Evolutionary conservation across 2,888 invertebrate species (phyloP).

Genomic region (Meghimatium bilineatum): DNA sequence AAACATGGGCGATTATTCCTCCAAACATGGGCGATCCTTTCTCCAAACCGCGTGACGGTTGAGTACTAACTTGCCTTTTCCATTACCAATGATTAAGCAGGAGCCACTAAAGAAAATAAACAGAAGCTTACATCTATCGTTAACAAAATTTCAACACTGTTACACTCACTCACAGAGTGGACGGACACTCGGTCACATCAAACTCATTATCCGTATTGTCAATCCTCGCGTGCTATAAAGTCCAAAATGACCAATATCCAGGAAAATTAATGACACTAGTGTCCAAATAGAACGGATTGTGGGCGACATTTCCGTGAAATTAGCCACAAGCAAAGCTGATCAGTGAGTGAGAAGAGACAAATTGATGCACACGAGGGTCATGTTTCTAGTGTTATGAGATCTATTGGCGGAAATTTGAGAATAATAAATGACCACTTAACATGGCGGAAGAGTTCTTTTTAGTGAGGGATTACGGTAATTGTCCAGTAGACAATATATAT

Average conservation of each 20-base stretch:
- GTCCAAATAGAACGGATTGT: slow-evolving; percentile 21
- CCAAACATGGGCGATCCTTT: no score
- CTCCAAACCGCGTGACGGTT: no score
- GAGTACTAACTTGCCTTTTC: no score
- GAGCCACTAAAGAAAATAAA: no score
- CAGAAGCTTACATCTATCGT: no score
- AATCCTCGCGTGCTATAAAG: slow-evolving; percentile 1
- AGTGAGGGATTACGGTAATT: background rate
- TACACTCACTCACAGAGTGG: background rate
- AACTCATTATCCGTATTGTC: slow-evolving; percentile 1
- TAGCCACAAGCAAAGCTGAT: slow-evolving; percentile 29
- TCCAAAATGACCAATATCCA: slow-evolving; percentile 37
- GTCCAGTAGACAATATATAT: background rate
- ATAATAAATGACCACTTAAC: slow-evolving; percentile 15
- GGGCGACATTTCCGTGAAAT: slow-evolving; percentile 35
- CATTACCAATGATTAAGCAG: no score
- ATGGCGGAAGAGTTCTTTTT: background rate
- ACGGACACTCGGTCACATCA: background rate
- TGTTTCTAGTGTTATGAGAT: slow-evolving; percentile 42
- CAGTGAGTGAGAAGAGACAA: slow-evolving; percentile 11
- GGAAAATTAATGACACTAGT: slow-evolving; percentile 32
- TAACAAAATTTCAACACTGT: no score
- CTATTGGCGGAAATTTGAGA: background rate
- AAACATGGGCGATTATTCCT: no score
- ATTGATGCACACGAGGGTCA: slow-evolving; percentile 32